Evolutionary conservation across 2,113 vertebrate species (phyloP).

Genomic region (Odocoileus hemionus): DNA sequence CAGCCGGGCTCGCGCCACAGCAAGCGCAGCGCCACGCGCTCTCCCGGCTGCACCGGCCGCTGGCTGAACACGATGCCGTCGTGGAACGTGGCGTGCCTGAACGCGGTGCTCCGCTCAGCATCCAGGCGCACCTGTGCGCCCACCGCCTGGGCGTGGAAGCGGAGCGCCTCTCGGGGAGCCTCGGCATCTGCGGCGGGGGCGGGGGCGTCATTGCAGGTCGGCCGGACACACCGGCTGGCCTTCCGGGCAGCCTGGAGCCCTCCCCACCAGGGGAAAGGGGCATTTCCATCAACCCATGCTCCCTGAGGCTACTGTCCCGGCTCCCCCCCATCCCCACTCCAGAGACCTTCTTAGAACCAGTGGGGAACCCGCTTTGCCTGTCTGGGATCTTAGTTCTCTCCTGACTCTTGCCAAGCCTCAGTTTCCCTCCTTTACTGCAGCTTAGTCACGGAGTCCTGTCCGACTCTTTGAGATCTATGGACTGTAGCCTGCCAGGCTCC

Average conservation of each 20-base stretch:
- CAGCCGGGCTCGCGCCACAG: slow-evolving; percentile 53
- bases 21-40: slow-evolving; percentile 81
- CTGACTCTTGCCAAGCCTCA: background rate
- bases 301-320: rapidly evolving
- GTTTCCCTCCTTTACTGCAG: background rate
- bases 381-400: background rate
- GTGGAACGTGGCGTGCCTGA: slow-evolving; percentile 74
- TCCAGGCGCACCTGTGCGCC: slow-evolving; percentile 80
- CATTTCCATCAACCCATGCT: background rate
- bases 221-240: background rate
- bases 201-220: rapidly evolving
- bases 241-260: background rate
- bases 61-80: slow-evolving; percentile 87
- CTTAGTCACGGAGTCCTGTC: background rate
- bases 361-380: background rate
- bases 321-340: background rate
- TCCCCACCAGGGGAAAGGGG: background rate
- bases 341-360: background rate
- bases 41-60: slow-evolving; percentile 73
- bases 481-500: background rate
- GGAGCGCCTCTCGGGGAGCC: slow-evolving; percentile 66
- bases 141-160: slow-evolving; percentile 79
- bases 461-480: background rate
- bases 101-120: slow-evolving; percentile 43
- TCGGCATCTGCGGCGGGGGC: background rate